Conservation (phyloP, 2,888 invertebrate genomes). For the Willowsia nigromaculata region DNA sequence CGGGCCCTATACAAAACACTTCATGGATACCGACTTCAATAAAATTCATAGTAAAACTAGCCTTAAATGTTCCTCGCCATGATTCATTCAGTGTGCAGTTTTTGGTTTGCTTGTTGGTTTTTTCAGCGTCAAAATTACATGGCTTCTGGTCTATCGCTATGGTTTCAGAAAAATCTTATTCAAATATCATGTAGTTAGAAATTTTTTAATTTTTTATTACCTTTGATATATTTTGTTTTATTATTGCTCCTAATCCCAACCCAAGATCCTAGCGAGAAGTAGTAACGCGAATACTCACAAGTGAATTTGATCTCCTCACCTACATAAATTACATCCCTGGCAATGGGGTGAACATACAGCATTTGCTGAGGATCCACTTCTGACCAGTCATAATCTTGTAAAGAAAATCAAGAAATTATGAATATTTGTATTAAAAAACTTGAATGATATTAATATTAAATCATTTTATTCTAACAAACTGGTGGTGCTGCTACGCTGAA, state of each 20-base stretch:
- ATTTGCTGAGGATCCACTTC: conserved; percentile 36
- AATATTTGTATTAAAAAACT: not conserved
- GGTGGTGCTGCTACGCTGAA: not conserved
- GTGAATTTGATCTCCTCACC: conserved; percentile 17
- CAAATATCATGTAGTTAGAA: too few relatives aligned
- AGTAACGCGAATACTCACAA: conserved; percentile 59
- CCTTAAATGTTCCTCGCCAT: conserved; percentile 24
- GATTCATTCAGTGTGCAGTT: not conserved
- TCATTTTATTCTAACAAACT: conserved; percentile 59
- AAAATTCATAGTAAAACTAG: not conserved
- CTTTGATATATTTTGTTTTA: not conserved
- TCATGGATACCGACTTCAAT: not conserved
- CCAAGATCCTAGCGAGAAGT: conserved; percentile 60
- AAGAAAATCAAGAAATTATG: not conserved
- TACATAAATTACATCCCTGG: not conserved
- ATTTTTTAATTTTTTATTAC: too few relatives aligned
- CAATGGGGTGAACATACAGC: conserved; percentile 38
- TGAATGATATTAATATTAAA: not conserved
- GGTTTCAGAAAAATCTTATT: not conserved
- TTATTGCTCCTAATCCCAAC: conserved; percentile 31
- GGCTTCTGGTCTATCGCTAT: conserved; percentile 8
- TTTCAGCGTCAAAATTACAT: not conserved
- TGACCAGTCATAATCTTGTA: conserved; percentile 61
- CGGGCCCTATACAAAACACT: conserved; percentile 53
- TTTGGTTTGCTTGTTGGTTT: not conserved